phyloP scores from a whole-genome alignment of 2,797 vertebrate species.

The Astyanax mexicanus region DNA sequence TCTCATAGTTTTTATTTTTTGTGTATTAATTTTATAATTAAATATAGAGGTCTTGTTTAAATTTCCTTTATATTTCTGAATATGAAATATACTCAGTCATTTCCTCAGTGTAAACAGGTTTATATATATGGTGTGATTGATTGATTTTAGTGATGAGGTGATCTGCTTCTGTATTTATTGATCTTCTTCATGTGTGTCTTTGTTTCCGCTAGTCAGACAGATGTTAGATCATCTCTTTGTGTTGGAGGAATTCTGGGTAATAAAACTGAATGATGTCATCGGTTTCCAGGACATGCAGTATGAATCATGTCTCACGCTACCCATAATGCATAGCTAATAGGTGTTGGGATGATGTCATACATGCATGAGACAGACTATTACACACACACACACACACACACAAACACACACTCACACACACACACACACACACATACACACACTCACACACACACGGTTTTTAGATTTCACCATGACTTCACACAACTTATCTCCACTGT shows the following conservation, averaged over 20 bases:
- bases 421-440: no score
- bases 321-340: conserved; percentile 69
- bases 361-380: conserved; percentile 36
- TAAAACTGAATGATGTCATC: conserved; percentile 70
- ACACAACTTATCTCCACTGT: no score
- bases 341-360: conserved; percentile 72
- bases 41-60: no score
- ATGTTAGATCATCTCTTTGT: background rate
- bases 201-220: background rate
- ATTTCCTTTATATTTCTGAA: no score
- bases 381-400: background rate
- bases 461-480: no score
- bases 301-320: conserved; percentile 67
- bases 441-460: no score
- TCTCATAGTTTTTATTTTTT: no score
- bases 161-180: background rate
- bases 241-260: conserved; percentile 27
- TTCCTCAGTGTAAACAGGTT: no score
- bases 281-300: conserved; percentile 64
- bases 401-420: background rate
- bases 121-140: no score
- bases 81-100: no score
- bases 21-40: no score
- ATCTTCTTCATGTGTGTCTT: background rate
- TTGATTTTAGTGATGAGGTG: no score